Evolutionary conservation across 2,888 invertebrate genomes (phyloP).

Genomic region (Ryuthela nishihirai): DNA sequence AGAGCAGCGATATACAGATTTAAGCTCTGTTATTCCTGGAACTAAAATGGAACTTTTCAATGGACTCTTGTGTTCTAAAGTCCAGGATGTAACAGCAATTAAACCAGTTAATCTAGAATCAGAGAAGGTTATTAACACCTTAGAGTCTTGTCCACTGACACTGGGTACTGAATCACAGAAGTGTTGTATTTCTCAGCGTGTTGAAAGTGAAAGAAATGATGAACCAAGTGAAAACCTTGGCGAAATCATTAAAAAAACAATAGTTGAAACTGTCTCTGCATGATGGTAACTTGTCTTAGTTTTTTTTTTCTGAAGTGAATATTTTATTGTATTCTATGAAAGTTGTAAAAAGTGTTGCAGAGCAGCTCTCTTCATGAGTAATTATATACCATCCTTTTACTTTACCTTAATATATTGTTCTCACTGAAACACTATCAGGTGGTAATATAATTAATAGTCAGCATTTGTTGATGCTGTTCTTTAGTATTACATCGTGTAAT

Average conservation of each 20-base stretch:
- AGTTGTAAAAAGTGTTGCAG: no score
- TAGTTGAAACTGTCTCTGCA: conserved; percentile 84
- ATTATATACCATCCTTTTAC: no score
- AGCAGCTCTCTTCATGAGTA: no score
- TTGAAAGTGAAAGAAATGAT: conserved; percentile 51
- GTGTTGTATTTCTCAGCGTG: conserved; percentile 20
- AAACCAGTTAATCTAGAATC: conserved; percentile 35
- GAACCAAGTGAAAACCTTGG: conserved; percentile 68
- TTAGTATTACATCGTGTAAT: no score
- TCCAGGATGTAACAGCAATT: conserved; percentile 38
- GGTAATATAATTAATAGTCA: no score
- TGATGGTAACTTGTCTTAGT: conserved; percentile 52
- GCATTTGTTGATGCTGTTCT: no score
- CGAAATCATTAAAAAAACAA: conserved; percentile 86
- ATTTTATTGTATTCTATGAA: no score
- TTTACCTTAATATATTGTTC: no score
- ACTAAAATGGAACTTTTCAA: conserved; percentile 33
- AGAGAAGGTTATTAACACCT: conserved; percentile 21
- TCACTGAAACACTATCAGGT: no score
- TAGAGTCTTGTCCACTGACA: conserved; percentile 21
- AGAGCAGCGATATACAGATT: conserved; percentile 45
- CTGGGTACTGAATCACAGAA: conserved; percentile 23
- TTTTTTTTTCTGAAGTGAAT: background rate
- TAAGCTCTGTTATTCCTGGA: conserved; percentile 44
- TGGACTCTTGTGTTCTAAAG: conserved; percentile 34